These are phyloP conservation scores for Drosophila phalerata DNA, from an alignment of 2,888 invertebrate species.

Conservation along the genomic window DNA sequence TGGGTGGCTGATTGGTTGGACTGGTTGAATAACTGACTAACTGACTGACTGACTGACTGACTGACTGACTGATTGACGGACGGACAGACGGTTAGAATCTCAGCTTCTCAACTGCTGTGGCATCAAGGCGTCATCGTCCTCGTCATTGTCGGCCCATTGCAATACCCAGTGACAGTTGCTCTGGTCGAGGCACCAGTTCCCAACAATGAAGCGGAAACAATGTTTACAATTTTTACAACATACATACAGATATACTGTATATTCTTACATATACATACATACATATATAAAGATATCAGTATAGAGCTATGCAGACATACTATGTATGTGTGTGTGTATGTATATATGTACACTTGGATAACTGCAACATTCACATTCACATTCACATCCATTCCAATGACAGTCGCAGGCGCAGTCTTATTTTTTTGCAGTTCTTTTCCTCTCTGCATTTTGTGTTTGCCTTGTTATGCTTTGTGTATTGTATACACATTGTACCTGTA, in stretches of 20 bases:
- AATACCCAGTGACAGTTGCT: slow-evolving; percentile 54
- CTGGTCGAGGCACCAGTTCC: slow-evolving; percentile 42
- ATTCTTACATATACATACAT: neutral
- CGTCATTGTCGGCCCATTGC: slow-evolving; percentile 59
- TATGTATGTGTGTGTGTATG: slow-evolving; percentile 4
- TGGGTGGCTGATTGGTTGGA: slow-evolving; percentile 77
- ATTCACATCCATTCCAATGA: slow-evolving; percentile 39
- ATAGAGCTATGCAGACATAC: slow-evolving; percentile 6
- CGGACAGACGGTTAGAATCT: slow-evolving; percentile 53
- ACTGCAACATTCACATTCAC: slow-evolving; percentile 24
- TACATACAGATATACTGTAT: slow-evolving; percentile 15
- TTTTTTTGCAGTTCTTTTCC: slow-evolving; percentile 42
- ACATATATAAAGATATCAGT: slow-evolving; percentile 14
- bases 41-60: slow-evolving; percentile 25
- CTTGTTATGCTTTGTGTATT: slow-evolving; percentile 79
- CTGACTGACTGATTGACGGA: slow-evolving; percentile 16
- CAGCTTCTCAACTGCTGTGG: slow-evolving; percentile 40
- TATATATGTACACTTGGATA: slow-evolving; percentile 6
- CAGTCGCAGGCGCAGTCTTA: slow-evolving; percentile 43
- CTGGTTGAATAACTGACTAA: slow-evolving; percentile 41
- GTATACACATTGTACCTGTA: slow-evolving; percentile 74
- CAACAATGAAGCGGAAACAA: slow-evolving; percentile 82
- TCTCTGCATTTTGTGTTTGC: slow-evolving; percentile 70
- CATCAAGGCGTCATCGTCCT: slow-evolving; percentile 58
- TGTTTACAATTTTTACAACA: slow-evolving; percentile 74